Evolutionary conservation across 2,797 vertebrate species (phyloP).

Genomic region (Pangasius larnaudii): DNA sequence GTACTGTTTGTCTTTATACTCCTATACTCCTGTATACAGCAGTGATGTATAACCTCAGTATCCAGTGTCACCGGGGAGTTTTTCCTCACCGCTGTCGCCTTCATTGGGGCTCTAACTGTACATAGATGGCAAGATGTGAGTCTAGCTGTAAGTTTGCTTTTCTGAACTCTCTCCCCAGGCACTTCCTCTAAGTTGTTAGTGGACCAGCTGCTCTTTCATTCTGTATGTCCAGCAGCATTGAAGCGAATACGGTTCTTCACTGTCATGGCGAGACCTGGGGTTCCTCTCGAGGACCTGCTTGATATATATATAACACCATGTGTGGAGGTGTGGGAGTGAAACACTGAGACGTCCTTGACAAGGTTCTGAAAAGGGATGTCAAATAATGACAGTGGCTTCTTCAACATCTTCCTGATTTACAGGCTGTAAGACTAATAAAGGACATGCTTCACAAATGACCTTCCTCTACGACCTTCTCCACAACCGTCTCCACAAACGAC

Average conservation of each 20-base stretch:
- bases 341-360: neutral
- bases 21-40: neutral
- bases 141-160: neutral
- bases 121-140: neutral
- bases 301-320: neutral
- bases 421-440: neutral
- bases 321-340: neutral
- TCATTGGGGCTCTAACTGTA: neutral
- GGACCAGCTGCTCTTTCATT: neutral
- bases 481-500: neutral
- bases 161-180: neutral
- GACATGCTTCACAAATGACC: neutral
- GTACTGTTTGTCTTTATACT: neutral
- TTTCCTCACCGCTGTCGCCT: neutral
- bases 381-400: neutral
- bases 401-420: conserved; percentile 1
- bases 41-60: neutral
- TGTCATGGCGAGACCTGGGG: neutral
- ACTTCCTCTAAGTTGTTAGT: neutral
- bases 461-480: neutral
- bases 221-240: conserved; percentile 6
- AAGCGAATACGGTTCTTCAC: neutral
- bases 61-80: neutral
- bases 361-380: neutral
- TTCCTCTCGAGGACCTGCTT: neutral